Evolutionary conservation across 2,888 invertebrate genomes (phyloP), one percentile per base, ranked within the genome.

Genomic region (Conus canariensis): DNA sequence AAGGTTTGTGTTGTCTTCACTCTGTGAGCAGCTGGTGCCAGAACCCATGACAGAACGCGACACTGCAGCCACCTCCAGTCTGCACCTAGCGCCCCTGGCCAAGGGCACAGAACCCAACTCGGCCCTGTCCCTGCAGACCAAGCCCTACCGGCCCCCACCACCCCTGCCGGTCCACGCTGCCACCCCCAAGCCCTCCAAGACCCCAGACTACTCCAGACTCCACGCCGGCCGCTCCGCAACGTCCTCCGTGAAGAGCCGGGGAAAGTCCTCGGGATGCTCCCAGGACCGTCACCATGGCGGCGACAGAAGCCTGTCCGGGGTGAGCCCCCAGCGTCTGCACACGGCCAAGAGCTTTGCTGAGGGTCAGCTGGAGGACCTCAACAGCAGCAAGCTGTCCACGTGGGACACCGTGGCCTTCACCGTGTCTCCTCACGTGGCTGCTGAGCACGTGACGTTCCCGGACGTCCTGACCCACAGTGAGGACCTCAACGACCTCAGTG

Each of bases 401-500:
- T n/a, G 74, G 74, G 89, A 85, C 22, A 85, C 59, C 30, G n/a
- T 67, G 14, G 83, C 58, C 74, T 67, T 59, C 16, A 45, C 45
- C 9, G 30, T 85, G 22, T 45, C 70, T 45, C 67, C 83, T 10
- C 45, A n/a, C 22, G 2, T 64, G n/a, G 80, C n/a, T 9, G 60
- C 10, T 14, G 85, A 89, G 3, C 85, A 74, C 59, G 4, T 67
- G 25, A 16, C 45, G 10, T 22, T 85, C 58, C 85, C 89, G 0
- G 85, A 89, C 12, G 85, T 59, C 19, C 85, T 89, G 30, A 45
- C 88, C 74, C 88, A 86, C 87, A 89, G 92, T 59, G 92, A 93
- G 58, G 93, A 94, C 86, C 94, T 91, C 89, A 94, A 94, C 83
- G 94, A 95, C 90, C 91, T 95, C 14, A 94, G 93, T 90, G 90